These are phyloP conservation scores for Tinea semifulvella DNA, from an alignment of 2,888 invertebrate species.

Conservation along the genomic window DNA sequence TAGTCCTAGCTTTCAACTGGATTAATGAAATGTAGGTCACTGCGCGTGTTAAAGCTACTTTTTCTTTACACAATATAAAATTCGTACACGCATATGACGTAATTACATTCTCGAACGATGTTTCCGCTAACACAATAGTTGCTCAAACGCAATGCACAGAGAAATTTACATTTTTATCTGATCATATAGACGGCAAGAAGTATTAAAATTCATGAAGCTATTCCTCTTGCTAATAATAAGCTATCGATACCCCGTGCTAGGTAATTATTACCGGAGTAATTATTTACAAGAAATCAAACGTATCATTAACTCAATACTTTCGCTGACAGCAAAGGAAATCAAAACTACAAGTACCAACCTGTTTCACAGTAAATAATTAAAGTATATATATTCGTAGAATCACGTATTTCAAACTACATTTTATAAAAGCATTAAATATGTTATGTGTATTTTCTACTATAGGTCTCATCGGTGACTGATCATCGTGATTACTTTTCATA, in stretches of 20 bases:
- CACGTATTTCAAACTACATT: too few relatives aligned
- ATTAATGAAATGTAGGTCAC: background rate
- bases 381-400: too few relatives aligned
- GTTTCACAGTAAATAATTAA: too few relatives aligned
- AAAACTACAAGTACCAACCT: too few relatives aligned
- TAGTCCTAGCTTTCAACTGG: too few relatives aligned
- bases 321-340: too few relatives aligned
- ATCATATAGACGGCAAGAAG: background rate
- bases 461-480: too few relatives aligned
- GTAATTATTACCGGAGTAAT: conserved; percentile 1
- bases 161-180: conserved; percentile 9
- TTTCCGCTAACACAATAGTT: background rate
- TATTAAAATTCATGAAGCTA: conserved; percentile 3
- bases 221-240: background rate
- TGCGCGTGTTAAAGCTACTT: background rate
- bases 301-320: conserved; percentile 6
- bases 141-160: background rate
- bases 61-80: background rate
- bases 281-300: background rate
- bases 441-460: too few relatives aligned
- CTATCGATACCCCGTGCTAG: background rate
- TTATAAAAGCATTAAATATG: too few relatives aligned
- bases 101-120: background rate
- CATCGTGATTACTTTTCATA: too few relatives aligned
- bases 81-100: conserved; percentile 1